phyloP scores from a whole-genome alignment of 1,140 invertebrate species.

The Drosophila melanica region DNA sequence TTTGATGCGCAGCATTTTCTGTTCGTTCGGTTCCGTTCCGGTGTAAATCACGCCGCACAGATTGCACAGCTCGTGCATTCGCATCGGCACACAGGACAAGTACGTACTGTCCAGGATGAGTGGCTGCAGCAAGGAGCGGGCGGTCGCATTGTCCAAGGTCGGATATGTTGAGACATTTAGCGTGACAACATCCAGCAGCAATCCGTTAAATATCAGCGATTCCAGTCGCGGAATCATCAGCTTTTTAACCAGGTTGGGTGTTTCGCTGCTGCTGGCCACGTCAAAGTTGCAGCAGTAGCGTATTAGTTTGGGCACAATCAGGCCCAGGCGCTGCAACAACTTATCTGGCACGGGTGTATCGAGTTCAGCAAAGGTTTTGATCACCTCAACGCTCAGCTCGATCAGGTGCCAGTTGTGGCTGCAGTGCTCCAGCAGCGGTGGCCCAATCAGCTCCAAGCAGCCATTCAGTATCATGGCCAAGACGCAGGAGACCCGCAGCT shows the following conservation, averaged over 20 bases:
- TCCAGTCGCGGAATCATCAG: constrained; percentile 51
- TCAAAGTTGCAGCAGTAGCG: constrained; percentile 13
- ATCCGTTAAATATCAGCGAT: constrained; percentile 44
- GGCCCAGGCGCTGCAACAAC: background rate
- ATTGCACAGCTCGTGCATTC: constrained; percentile 7
- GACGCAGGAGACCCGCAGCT: constrained; percentile 36
- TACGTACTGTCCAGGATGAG: constrained; percentile 48
- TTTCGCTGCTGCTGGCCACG: background rate
- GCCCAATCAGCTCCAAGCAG: constrained; percentile 20
- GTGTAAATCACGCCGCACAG: background rate
- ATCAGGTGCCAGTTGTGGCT: constrained; percentile 46
- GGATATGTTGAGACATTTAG: constrained; percentile 13
- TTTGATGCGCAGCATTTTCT: constrained; percentile 23
- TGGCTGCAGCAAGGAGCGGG: constrained; percentile 17
- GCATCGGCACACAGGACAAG: constrained; percentile 18
- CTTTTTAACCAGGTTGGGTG: background rate
- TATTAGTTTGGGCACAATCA: constrained; percentile 14
- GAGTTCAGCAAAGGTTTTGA: constrained; percentile 21
- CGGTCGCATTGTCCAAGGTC: background rate
- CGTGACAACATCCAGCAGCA: constrained; percentile 36
- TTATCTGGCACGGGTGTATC: background rate
- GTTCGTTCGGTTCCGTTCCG: background rate
- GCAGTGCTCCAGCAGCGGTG: constrained; percentile 8
- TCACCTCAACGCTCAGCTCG: constrained; percentile 33
- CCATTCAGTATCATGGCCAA: constrained; percentile 33